Base-by-base conservation (phyloP, 2,113 vertebrate genomes). In the Paramisgurnus dabryanus region DNA sequence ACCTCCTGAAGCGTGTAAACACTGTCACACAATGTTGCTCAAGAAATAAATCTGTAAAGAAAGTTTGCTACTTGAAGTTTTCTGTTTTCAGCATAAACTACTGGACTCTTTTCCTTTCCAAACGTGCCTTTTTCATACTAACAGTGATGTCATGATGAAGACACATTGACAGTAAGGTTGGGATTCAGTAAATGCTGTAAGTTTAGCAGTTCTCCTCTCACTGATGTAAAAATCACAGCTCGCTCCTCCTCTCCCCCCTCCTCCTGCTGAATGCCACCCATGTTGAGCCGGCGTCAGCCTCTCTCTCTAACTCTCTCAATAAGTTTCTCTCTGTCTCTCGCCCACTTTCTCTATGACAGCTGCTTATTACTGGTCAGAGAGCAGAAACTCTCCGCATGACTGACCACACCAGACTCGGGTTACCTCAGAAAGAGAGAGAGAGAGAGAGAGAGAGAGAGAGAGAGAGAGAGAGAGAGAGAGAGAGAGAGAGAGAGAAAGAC, bases 311-410 rank as follows among this genome's bases (percentile, higher is more conserved):
- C 55, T 49, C 45, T 73, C 63, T 85, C 72, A 76, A 72, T 68
- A 1, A 22, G 70, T 49, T 72, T 78, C 78, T 64, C 61, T 50
- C 72, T 66, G 64, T 67, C 78, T 70, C 77, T 79, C 47, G 72
- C 85, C 76, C 84, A 58, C 82, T 55, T 86, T 84, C 87, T 82
- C 86, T 87, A 80, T 92, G 92, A 93, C 93, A 93, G 92, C 92
- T 93, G 92, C 92, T 93, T 91, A 93, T 93, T 92, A 92, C 90
- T 90, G 91, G 91, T 90, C 91, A 91, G 89, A 80, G 90, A 92
- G 90, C 89, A 76, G 88, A 89, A 91, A 90, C 80, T 87, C 92
- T 91, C 90, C 90, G 92, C 92, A 92, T 93, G 92, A 91, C 91
- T 92, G 92, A 88, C 88, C 86, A 82, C 88, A 79, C 86, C 87